Evolutionary conservation across 2,888 invertebrate species (phyloP).

Genomic region (Ochropacha duplaris): DNA sequence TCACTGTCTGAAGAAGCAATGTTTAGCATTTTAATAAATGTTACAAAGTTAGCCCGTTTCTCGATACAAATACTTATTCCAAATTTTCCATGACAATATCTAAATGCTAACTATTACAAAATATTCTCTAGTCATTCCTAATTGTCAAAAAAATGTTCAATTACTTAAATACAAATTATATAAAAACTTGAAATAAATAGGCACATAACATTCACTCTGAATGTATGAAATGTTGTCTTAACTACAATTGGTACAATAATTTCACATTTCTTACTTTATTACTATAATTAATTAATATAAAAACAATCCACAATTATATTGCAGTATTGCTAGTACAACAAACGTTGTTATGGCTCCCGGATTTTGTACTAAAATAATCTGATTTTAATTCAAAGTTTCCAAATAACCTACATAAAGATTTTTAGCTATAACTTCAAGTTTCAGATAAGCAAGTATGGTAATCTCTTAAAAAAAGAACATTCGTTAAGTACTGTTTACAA

Average conservation of each 20-base stretch:
- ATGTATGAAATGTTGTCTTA: conserved; percentile 64
- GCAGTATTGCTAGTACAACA: conserved; percentile 63
- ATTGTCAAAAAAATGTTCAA: conserved; percentile 61
- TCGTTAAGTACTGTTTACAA: conserved; percentile 40
- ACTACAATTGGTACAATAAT: conserved; percentile 58
- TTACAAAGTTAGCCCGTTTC: background rate
- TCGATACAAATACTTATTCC: conserved; percentile 31
- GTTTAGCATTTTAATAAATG: background rate
- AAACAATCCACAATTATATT: conserved; percentile 73
- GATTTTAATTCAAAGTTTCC: background rate
- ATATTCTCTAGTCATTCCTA: conserved; percentile 57
- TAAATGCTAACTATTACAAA: conserved; percentile 51
- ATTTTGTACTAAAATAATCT: conserved; percentile 68
- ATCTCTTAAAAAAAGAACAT: background rate
- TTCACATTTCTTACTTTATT: conserved; percentile 56
- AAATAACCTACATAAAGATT: background rate
- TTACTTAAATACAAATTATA: conserved; percentile 66
- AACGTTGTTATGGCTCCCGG: conserved; percentile 65
- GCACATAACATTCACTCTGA: conserved; percentile 73
- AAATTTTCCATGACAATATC: conserved; percentile 32
- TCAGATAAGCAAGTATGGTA: background rate
- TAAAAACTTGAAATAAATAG: conserved; percentile 77
- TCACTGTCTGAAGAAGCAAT: background rate
- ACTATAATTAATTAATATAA: conserved; percentile 46
- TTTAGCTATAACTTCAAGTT: background rate